phyloP scores from a whole-genome alignment of 2,888 invertebrate species.

The Acronicta psi region DNA sequence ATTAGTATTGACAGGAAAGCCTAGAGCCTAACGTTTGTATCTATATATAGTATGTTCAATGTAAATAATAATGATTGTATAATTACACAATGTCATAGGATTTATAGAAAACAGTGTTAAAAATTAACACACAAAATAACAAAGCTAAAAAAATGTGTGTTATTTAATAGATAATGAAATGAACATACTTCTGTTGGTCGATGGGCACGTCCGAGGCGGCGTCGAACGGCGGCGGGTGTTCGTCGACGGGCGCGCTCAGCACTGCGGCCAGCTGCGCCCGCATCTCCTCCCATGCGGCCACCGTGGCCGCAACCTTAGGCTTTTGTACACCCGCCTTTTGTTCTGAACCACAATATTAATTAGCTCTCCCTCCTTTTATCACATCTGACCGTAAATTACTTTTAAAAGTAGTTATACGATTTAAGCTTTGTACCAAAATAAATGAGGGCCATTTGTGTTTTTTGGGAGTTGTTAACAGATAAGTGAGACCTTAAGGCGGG shows the following conservation, averaged over 20 bases:
- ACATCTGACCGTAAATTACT: conserved; percentile 57
- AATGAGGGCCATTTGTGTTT: conserved; percentile 44
- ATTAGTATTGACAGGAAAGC: too few species aligned
- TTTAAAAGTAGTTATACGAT: conserved; percentile 49
- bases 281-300: conserved; percentile 90
- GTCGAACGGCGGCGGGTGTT: conserved; percentile 94
- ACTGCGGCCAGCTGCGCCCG: conserved; percentile 90
- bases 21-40: too few species aligned
- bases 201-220: conserved; percentile 94
- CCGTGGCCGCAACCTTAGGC: conserved; percentile 50
- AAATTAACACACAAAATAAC: neutral
- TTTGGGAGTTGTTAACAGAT: conserved; percentile 41
- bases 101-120: too few species aligned
- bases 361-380: conserved; percentile 56
- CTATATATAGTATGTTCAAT: too few species aligned
- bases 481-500: conserved; percentile 29
- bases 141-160: neutral
- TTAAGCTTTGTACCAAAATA: conserved; percentile 44
- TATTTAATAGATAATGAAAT: neutral
- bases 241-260: conserved; percentile 86
- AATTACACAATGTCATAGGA: too few species aligned
- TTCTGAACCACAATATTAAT: conserved; percentile 58
- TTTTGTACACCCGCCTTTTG: conserved; percentile 60
- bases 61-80: too few species aligned
- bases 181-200: conserved; percentile 95